Percentiles rank a stretch among this genome's conserved stretches.
These are phyloP conservation scores for Automeris io DNA, from an alignment of 2,888 invertebrate genomes.

Conservation along the genomic window DNA sequence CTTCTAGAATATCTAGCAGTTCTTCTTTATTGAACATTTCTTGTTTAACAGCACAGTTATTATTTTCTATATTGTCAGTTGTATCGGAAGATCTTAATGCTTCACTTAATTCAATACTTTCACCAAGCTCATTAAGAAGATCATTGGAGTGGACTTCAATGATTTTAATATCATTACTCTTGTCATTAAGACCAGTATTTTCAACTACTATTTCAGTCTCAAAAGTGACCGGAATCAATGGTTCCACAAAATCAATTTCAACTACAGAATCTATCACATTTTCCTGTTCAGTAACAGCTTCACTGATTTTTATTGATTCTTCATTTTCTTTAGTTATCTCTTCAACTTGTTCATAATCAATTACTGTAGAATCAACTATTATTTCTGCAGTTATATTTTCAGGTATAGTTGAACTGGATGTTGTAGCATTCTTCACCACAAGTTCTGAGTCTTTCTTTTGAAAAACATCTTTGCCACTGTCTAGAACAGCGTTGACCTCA, in stretches of 20 bases:
- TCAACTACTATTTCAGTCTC: conserved; percentile 64
- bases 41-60: conserved; percentile 46
- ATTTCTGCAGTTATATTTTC: conserved; percentile 12
- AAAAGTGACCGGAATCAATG: conserved; percentile 39
- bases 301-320: conserved; percentile 10
- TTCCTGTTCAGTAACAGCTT: conserved; percentile 8
- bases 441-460: neutral
- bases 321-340: neutral
- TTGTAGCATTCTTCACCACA: neutral
- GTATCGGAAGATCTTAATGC: conserved; percentile 53
- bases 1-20: conserved; percentile 62
- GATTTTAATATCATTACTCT: conserved; percentile 20
- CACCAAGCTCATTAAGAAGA: conserved; percentile 52
- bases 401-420: neutral
- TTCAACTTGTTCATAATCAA: neutral
- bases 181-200: conserved; percentile 39
- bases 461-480: conserved; percentile 11
- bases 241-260: conserved; percentile 26
- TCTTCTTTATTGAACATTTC: conserved; percentile 70
- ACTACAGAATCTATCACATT: conserved; percentile 17
- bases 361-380: conserved; percentile 8
- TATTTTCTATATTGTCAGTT: conserved; percentile 50
- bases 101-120: conserved; percentile 62
- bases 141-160: conserved; percentile 34
- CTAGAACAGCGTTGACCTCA: conserved; percentile 8